Conservation (phyloP, 2,888 invertebrate genomes). For the Meta bourneti region DNA sequence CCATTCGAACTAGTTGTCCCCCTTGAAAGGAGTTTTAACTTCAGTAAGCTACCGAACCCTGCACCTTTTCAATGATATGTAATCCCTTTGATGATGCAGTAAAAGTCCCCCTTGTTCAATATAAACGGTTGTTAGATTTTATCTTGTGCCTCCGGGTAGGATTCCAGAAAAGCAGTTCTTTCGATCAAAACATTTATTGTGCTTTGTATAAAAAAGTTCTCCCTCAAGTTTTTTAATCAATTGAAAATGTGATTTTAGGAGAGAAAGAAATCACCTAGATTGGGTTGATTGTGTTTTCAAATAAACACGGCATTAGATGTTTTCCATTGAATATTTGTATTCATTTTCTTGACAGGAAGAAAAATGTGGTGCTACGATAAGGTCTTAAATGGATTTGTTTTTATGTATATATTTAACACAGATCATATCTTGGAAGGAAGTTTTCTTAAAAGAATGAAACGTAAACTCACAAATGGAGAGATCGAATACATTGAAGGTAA, state of each 20-base stretch:
- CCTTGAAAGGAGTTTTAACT: conserved; percentile 38
- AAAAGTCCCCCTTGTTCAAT: conserved; percentile 17
- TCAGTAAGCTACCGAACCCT: conserved; percentile 29
- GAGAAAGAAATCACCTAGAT: not conserved
- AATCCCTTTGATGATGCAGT: conserved; percentile 36
- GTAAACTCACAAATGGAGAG: too few species aligned
- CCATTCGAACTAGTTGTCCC: conserved; percentile 30
- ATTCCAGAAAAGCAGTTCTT: not conserved
- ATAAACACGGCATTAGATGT: too few species aligned
- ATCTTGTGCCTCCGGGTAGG: conserved; percentile 10
- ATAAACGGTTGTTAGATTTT: conserved; percentile 29
- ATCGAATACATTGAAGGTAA: too few species aligned
- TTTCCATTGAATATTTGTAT: too few species aligned
- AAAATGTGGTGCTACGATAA: too few species aligned
- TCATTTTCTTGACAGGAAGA: too few species aligned
- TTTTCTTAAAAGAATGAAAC: too few species aligned
- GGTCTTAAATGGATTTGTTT: too few species aligned
- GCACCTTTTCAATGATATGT: conserved; percentile 10
- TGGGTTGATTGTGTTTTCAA: not conserved
- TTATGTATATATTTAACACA: too few species aligned
- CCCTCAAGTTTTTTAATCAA: not conserved
- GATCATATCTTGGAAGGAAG: too few species aligned
- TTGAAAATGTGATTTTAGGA: not conserved
- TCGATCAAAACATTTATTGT: not conserved
- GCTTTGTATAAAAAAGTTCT: not conserved